Conservation (phyloP, 2,797 vertebrate genomes). For the Trichosurus vulpecula region DNA sequence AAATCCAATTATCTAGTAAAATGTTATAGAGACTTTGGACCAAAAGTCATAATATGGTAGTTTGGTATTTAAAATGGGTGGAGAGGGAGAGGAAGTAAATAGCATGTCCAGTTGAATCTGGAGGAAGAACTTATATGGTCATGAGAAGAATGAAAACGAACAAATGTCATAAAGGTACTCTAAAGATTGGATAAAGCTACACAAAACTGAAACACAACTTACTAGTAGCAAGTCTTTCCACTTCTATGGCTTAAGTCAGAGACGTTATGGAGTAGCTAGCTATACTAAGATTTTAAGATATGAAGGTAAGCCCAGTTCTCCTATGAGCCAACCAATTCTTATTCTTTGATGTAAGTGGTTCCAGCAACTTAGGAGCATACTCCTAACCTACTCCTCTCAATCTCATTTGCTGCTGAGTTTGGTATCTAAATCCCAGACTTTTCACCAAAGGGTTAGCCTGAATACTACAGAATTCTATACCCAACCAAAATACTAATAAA, state of each 20-base stretch:
- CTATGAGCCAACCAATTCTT: constrained; percentile 30
- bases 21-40: background rate
- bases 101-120: background rate
- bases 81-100: background rate
- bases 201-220: background rate
- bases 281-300: constrained; percentile 46
- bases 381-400: background rate
- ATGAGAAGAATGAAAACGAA: background rate
- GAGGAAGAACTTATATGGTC: background rate
- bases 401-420: constrained; percentile 28
- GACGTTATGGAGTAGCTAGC: background rate
- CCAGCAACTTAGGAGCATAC: constrained; percentile 12
- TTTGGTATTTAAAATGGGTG: constrained; percentile 17
- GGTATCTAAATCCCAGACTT: constrained; percentile 23
- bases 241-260: background rate
- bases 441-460: background rate
- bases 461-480: background rate
- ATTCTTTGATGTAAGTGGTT: constrained; percentile 66
- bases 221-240: background rate
- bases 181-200: background rate
- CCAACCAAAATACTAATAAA: background rate
- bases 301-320: constrained; percentile 1
- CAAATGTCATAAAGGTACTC: background rate
- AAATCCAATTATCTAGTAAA: background rate
- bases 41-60: background rate